Evolutionary conservation across 2,113 vertebrate genomes (phyloP), one percentile per base, ranked within the genome.

Genomic region (Ornithorhynchus anatinus): DNA sequence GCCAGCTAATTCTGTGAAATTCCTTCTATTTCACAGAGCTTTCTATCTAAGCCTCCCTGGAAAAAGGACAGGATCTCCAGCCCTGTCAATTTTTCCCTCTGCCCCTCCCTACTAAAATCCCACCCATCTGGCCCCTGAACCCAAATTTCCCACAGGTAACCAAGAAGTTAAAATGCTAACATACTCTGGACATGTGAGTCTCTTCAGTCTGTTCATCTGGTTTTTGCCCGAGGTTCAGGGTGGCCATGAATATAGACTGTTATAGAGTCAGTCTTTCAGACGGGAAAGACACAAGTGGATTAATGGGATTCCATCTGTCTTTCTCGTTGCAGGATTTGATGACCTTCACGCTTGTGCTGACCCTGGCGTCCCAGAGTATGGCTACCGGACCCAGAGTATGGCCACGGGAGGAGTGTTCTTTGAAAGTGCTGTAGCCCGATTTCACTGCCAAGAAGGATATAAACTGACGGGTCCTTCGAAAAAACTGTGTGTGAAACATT

Each of bases 391-490:
- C 1, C 94, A 93, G 66, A 89, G 80, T 0, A n/a, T n/a, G n/a
- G n/a, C n/a, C n/a, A n/a, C n/a, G n/a, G 81, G 59, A 3, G 91
- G 92, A 3, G 85, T 92, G 7, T 96, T 96, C 89, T 94, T 92
- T 47, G 94, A 96, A 54, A 91, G 88, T 0, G 89, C 93, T 13
- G 89, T 94, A 22, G 88, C 94, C 53, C 91, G 92, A 2, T 95
- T 93, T 79, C 92, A 93, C 43, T 96, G 95, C 87, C 86, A 91
- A 43, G 92, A 92, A 6, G 94, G 95, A 65, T 96, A 94, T 82
- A 92, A 84, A 59, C 91, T 96, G 74, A 94, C 92, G 45, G 95
- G 95, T 39, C 91, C 93, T 32, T 61, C 88, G 10, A 95, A 95
- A 90, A 91, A 94, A 69, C 88, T 93, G 69, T 96, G 95, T 29